Evolutionary conservation across 2,797 vertebrate genomes (phyloP).

Genomic region (Rallus crepitans): DNA sequence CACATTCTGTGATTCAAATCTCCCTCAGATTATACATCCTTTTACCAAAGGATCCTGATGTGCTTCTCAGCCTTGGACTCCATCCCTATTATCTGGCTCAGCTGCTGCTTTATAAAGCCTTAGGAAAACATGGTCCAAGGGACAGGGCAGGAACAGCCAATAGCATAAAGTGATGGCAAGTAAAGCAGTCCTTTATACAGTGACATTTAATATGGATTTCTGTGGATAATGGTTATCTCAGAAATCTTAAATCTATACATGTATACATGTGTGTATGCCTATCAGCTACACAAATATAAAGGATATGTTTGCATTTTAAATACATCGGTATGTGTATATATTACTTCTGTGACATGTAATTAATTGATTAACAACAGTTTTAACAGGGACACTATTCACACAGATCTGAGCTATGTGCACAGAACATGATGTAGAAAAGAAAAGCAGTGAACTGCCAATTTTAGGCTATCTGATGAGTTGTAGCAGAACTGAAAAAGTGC

Average conservation of each 20-base stretch:
- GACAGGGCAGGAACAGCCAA: not conserved
- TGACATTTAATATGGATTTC: not conserved
- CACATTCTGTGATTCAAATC: not conserved
- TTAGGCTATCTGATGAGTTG: not conserved
- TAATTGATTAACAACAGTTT: not conserved
- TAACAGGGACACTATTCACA: not conserved
- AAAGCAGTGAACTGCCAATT: not conserved
- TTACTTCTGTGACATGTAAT: not conserved
- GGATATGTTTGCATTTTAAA: not conserved
- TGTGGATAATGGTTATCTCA: not conserved
- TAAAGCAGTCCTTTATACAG: not conserved
- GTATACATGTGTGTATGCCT: not conserved
- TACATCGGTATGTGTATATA: not conserved
- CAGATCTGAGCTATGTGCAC: not conserved
- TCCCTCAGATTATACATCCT: not conserved
- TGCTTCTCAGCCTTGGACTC: not conserved
- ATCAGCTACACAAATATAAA: not conserved
- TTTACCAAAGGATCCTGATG: not conserved
- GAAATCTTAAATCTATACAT: not conserved
- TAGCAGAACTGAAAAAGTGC: not conserved
- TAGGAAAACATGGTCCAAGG: not conserved
- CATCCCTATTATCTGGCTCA: not conserved
- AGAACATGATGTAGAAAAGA: not conserved
- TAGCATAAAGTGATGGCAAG: not conserved
- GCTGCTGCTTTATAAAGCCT: not conserved